phyloP scores from a whole-genome alignment of 2,888 invertebrate genomes.

The Petrolisthes cinctipes region DNA sequence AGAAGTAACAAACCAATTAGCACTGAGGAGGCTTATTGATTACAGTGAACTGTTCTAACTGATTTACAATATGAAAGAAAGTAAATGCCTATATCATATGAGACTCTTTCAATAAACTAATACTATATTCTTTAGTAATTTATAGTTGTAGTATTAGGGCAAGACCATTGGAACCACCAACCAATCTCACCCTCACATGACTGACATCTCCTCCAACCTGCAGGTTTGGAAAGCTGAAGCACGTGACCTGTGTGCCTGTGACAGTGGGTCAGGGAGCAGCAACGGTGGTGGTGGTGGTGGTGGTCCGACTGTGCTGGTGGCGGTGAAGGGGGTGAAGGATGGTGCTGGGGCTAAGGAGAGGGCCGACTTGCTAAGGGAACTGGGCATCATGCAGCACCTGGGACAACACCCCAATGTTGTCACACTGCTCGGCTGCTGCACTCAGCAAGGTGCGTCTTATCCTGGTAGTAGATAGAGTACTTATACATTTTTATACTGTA shows the following conservation, averaged over 20 bases:
- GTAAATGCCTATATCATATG: no score
- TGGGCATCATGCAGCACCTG: slow-evolving; percentile 91
- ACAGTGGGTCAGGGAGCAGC: slow-evolving; percentile 67
- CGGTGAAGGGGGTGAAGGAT: slow-evolving; percentile 77
- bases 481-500: no score
- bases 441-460: slow-evolving; percentile 78
- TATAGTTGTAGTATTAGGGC: no score
- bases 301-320: slow-evolving; percentile 79
- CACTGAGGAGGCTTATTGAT: no score
- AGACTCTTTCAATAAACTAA: no score
- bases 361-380: slow-evolving; percentile 85
- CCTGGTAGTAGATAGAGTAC: no score
- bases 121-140: no score
- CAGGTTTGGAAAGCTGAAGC: slow-evolving; percentile 89
- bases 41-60: no score
- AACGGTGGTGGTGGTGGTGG: slow-evolving; percentile 71
- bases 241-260: slow-evolving; percentile 82
- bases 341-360: slow-evolving; percentile 63
- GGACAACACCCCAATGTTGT: slow-evolving; percentile 93
- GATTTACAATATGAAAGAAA: no score
- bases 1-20: no score
- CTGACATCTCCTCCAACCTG: neutral
- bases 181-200: neutral
- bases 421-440: slow-evolving; percentile 87
- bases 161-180: no score